Conservation (phyloP, 2,888 invertebrate species). For the Eupithecia subfuscata region DNA sequence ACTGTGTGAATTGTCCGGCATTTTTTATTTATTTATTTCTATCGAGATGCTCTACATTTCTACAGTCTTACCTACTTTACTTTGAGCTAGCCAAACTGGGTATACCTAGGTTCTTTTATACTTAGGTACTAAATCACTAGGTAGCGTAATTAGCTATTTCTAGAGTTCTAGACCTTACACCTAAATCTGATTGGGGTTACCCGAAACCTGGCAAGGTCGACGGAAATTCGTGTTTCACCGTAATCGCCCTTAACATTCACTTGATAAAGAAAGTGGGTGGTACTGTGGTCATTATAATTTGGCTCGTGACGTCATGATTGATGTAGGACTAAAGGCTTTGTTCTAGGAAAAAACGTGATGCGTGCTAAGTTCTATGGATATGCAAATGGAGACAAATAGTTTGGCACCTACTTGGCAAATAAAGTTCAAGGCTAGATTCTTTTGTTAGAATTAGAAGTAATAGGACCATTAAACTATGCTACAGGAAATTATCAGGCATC, state of each 20-base stretch:
- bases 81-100: too few species aligned
- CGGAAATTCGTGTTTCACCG: slow-evolving; percentile 47
- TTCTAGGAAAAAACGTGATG: slow-evolving; percentile 28
- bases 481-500: neutral
- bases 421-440: slow-evolving; percentile 12
- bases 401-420: neutral
- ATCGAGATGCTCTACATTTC: too few species aligned
- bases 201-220: slow-evolving; percentile 48
- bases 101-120: too few species aligned
- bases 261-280: slow-evolving; percentile 42
- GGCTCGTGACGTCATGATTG: slow-evolving; percentile 46
- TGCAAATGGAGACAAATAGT: slow-evolving; percentile 26
- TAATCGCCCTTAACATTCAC: slow-evolving; percentile 54
- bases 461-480: neutral
- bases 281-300: slow-evolving; percentile 42
- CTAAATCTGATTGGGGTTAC: slow-evolving; percentile 38
- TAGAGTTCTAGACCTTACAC: slow-evolving; percentile 26
- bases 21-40: too few species aligned
- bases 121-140: neutral
- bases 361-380: slow-evolving; percentile 16
- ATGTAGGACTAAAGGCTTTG: slow-evolving; percentile 18
- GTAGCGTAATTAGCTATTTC: slow-evolving; percentile 27
- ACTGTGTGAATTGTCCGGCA: too few species aligned
- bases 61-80: too few species aligned
- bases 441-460: neutral